Percentiles rank a stretch among this genome's conserved stretches.
Evolutionary conservation across 1,140 invertebrate genomes (phyloP).

Genomic region (Pseudoatta argentina): DNA sequence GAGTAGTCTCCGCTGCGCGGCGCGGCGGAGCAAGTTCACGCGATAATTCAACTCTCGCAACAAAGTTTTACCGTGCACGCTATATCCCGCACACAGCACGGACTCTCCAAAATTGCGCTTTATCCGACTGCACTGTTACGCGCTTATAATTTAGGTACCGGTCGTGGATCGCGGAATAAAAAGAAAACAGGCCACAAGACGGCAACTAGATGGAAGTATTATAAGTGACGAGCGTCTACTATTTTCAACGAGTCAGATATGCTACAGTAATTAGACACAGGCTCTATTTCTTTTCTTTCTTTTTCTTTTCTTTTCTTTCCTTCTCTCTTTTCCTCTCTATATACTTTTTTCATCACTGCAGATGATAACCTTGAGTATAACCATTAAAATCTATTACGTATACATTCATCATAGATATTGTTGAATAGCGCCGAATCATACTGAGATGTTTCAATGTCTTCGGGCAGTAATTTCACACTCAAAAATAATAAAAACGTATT

Average conservation of each 20-base stretch:
- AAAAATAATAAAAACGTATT: conserved; percentile 2
- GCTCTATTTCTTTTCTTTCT: conserved; percentile 2
- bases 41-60: conserved; percentile 68
- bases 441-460: conserved; percentile 2
- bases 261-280: conserved; percentile 74
- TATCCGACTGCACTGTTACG: conserved; percentile 37
- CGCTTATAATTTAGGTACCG: conserved; percentile 66
- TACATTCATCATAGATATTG: conserved; percentile 71
- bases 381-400: conserved; percentile 79
- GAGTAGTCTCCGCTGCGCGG: conserved; percentile 14
- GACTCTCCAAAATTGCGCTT: conserved; percentile 58
- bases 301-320: conserved; percentile 4
- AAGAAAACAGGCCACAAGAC: neutral
- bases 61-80: conserved; percentile 57
- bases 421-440: conserved; percentile 44
- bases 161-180: conserved; percentile 47
- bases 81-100: neutral
- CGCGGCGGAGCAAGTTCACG: conserved; percentile 35
- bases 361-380: conserved; percentile 76
- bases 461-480: conserved; percentile 10
- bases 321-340: conserved; percentile 39
- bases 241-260: conserved; percentile 71
- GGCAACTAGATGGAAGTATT: conserved; percentile 31
- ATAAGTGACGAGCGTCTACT: conserved; percentile 49
- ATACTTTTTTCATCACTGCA: conserved; percentile 22